Percentiles rank a stretch among this genome's conserved stretches.
Evolutionary conservation across 2,113 vertebrate species (phyloP).

Genomic region (Corvus cornix): DNA sequence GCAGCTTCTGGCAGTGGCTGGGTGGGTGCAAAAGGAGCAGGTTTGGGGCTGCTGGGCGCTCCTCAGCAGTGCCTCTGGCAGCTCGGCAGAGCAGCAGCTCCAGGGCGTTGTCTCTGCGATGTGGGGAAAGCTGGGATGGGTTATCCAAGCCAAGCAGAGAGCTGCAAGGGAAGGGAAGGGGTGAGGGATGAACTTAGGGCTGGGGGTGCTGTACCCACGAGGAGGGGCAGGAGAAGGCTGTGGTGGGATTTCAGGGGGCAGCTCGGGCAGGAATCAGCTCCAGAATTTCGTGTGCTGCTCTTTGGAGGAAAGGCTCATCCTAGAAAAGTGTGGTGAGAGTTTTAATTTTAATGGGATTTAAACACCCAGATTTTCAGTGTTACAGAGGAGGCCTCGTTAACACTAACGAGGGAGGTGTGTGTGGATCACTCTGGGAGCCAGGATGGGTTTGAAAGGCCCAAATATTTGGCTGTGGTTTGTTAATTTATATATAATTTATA

Average conservation of each 20-base stretch:
- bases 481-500: not conserved
- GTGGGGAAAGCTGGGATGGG: not conserved
- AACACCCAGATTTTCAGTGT: not conserved
- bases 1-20: not conserved
- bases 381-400: not conserved
- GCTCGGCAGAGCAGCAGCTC: not conserved
- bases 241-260: not conserved
- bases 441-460: not conserved
- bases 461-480: not conserved
- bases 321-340: not conserved
- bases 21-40: not conserved
- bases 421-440: not conserved
- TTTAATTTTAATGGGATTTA: not conserved
- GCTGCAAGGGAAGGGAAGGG: not conserved
- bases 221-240: not conserved
- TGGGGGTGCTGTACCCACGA: not conserved
- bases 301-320: not conserved
- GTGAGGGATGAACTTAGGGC: not conserved
- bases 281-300: not conserved
- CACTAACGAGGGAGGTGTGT: not conserved
- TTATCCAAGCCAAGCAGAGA: not conserved
- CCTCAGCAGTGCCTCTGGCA: not conserved
- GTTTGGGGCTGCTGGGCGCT: not conserved
- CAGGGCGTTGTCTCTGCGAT: accelerated
- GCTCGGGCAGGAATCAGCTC: not conserved